phyloP scores from a whole-genome alignment of 2,888 invertebrate species.

The Lithosia quadra region DNA sequence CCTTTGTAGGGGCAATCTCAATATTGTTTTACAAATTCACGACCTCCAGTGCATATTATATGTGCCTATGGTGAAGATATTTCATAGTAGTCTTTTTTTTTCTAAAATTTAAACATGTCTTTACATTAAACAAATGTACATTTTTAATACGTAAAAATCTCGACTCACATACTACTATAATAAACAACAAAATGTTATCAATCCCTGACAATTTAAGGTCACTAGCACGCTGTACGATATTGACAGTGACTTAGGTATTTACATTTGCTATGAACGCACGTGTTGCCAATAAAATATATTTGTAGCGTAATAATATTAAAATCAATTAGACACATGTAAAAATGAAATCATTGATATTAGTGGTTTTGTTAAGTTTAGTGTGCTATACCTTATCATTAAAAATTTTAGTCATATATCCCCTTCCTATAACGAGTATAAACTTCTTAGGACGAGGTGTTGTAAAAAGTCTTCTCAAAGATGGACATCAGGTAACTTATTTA shows the following conservation, averaged over 20 bases:
- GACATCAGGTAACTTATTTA: constrained; percentile 16
- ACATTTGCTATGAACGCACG: not conserved
- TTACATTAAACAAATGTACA: too few relatives aligned
- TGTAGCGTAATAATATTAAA: not conserved
- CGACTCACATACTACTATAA: too few relatives aligned
- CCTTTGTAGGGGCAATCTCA: too few relatives aligned
- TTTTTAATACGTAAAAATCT: too few relatives aligned
- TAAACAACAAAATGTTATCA: not conserved
- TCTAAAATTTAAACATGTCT: too few relatives aligned
- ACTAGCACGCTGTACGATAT: not conserved
- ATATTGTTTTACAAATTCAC: too few relatives aligned
- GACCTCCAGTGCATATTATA: too few relatives aligned
- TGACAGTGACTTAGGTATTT: not conserved
- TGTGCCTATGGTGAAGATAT: too few relatives aligned
- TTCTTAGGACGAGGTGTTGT: constrained; percentile 29
- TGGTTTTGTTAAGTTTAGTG: constrained; percentile 5
- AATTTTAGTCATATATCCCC: constrained; percentile 28
- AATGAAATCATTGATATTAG: constrained; percentile 7
- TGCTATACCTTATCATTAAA: constrained; percentile 17
- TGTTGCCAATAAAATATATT: not conserved
- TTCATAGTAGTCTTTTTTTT: too few relatives aligned
- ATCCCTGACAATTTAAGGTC: not conserved
- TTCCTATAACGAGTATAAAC: constrained; percentile 26
- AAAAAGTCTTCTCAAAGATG: constrained; percentile 29
- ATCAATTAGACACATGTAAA: not conserved